These are phyloP conservation scores for Vanacampus margaritifer DNA, from an alignment of 2,113 vertebrate species.

Conservation along the genomic window DNA sequence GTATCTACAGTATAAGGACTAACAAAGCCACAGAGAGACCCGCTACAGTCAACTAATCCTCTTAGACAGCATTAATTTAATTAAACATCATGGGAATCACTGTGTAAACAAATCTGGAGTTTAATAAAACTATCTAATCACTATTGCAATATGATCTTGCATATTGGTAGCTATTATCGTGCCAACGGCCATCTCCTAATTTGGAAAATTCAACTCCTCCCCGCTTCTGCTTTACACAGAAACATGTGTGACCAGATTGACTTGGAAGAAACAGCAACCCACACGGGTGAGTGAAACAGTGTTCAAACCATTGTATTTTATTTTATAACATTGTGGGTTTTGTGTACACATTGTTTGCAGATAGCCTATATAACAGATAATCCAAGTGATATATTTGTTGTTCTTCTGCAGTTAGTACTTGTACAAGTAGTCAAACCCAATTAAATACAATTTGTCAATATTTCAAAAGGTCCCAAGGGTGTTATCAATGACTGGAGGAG, in stretches of 20 bases:
- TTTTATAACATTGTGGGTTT: neutral
- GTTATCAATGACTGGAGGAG: conserved; percentile 97
- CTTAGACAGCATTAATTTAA: conserved; percentile 68
- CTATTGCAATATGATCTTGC: neutral
- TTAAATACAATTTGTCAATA: too few relatives aligned
- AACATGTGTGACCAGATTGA: conserved; percentile 72
- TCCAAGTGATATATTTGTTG: too few relatives aligned
- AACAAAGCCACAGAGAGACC: conserved; percentile 55
- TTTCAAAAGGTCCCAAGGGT: conserved; percentile 86
- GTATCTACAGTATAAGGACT: neutral
- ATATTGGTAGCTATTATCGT: neutral
- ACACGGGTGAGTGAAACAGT: conserved; percentile 80
- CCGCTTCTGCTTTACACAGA: conserved; percentile 24
- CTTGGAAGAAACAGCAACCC: conserved; percentile 80
- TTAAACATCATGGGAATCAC: conserved; percentile 35
- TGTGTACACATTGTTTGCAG: neutral
- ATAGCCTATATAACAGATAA: too few relatives aligned
- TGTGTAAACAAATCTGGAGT: conserved; percentile 5
- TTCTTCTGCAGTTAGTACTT: too few relatives aligned
- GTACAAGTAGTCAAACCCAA: too few relatives aligned
- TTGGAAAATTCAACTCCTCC: neutral
- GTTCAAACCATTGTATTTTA: neutral
- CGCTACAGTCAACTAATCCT: conserved; percentile 69
- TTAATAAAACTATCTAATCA: neutral
- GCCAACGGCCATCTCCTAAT: neutral